Base-by-base conservation (phyloP, 2,888 invertebrate species). In the Oligia fasciuncula region DNA sequence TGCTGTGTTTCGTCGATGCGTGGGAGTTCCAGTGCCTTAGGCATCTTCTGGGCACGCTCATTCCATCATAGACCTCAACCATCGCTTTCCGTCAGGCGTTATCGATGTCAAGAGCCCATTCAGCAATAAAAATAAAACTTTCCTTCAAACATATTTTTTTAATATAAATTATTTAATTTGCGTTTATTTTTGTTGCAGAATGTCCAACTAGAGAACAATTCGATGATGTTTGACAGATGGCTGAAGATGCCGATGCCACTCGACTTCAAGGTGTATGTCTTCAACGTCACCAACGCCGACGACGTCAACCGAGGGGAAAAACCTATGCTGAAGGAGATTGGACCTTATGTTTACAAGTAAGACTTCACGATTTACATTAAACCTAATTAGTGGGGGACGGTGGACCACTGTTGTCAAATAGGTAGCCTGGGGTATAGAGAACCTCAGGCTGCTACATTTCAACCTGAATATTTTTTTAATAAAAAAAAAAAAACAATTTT, bases 321-420 rank as follows among this genome's bases (percentile, higher is more conserved):
- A 51, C 98, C 98, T 0, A 93, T 93, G 29, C 88, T 98, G 0
- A 87, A 93, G n/a, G 97, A 98, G 93, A 92, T 97, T 11, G 98
- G 98, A 43, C 98, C 98, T 23, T 98, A 97, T 88, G 97, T 97
- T 74, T 98, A 98, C 86, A 96, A 97, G 98, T 98, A 94, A 95
- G 97, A 70, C 0, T 4, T 5, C 13, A 49, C 29, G 29, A 49
- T 29, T 35, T 29, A 46, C 9, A 43, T 67, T 4, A 1, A 4
- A 17, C 4, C 0, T 23, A 66, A 43, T 23, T n/a, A 43, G 14
- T 4, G 29, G 6, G 6, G 60, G 9, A 35, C 4, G 35, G 19
- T 19, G 19, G 19, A 40, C 35, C 9, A 57, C 54, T 57, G 23
- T 57, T 57, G 23, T 57, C 23, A 54, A 54, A 54, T 23, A 54